Conservation (phyloP, 2,113 vertebrate species). For the Irena cyanogastra region DNA sequence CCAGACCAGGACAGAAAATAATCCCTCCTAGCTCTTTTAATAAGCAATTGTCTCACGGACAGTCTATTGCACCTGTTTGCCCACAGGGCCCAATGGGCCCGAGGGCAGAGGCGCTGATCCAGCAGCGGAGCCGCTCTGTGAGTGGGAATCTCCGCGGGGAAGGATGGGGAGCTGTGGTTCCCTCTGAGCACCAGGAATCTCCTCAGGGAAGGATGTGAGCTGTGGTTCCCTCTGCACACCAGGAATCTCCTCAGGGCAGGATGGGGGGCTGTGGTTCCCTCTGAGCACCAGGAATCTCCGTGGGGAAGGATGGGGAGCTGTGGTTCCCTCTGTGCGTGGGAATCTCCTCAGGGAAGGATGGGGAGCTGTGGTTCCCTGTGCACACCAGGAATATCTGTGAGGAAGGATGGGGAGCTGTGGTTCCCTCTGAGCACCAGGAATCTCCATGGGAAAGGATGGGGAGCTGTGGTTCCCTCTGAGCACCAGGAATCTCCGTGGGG, state of each 20-base stretch:
- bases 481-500: neutral
- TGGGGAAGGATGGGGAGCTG: neutral
- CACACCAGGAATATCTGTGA: neutral
- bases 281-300: no score
- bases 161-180: neutral
- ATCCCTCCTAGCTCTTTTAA: slow-evolving; percentile 34
- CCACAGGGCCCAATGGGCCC: neutral
- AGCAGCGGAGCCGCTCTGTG: rapidly evolving
- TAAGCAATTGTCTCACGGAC: slow-evolving; percentile 34
- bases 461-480: neutral
- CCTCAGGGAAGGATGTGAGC: neutral
- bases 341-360: neutral
- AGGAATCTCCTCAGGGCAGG: neutral
- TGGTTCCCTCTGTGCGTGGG: no score
- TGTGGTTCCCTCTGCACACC: neutral
- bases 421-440: no score
- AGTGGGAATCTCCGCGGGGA: neutral
- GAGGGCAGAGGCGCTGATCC: neutral
- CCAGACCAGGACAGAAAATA: neutral
- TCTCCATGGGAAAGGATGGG: neutral
- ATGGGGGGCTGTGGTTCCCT: neutral
- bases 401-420: neutral
- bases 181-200: no score
- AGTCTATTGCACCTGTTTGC: slow-evolving; percentile 58
- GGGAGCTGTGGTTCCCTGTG: neutral